Percentiles rank a stretch among this genome's conserved stretches.
Evolutionary conservation across 2,797 vertebrate genomes (phyloP).

Genomic region (Spinibarbus caldwelli): DNA sequence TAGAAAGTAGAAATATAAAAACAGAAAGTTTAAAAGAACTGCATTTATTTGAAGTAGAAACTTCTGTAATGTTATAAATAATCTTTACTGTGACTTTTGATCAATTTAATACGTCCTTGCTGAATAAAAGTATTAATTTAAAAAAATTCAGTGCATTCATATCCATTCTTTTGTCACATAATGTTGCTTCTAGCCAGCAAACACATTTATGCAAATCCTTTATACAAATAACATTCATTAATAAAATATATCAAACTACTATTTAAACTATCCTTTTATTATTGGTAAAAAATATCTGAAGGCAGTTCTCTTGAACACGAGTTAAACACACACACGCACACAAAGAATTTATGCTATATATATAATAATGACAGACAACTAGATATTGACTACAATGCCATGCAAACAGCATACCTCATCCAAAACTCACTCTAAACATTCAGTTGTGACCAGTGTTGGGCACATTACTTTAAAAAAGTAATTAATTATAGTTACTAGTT

Average conservation of each 20-base stretch:
- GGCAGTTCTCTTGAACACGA: background rate
- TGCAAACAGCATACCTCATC: background rate
- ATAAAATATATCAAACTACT: background rate
- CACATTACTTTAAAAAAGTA: too few relatives aligned
- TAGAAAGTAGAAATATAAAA: too few relatives aligned
- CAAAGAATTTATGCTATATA: background rate
- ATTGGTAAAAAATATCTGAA: background rate
- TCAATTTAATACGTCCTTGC: background rate
- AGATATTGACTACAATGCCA: background rate
- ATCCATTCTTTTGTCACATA: background rate
- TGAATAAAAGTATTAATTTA: background rate
- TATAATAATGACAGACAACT: background rate
- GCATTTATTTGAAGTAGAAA: background rate
- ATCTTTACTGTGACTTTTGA: background rate
- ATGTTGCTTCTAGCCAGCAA: background rate
- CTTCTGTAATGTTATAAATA: background rate
- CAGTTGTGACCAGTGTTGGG: too few relatives aligned
- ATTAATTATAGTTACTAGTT: too few relatives aligned
- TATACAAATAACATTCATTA: background rate
- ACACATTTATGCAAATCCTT: background rate
- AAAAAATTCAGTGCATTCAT: background rate
- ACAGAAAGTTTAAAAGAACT: background rate
- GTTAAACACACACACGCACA: background rate
- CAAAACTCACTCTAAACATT: background rate
- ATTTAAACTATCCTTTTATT: slow-evolving; percentile 1